These are phyloP conservation scores for Lasaia peninsularis DNA, from an alignment of 1,140 invertebrate genomes.

Conservation along the genomic window DNA sequence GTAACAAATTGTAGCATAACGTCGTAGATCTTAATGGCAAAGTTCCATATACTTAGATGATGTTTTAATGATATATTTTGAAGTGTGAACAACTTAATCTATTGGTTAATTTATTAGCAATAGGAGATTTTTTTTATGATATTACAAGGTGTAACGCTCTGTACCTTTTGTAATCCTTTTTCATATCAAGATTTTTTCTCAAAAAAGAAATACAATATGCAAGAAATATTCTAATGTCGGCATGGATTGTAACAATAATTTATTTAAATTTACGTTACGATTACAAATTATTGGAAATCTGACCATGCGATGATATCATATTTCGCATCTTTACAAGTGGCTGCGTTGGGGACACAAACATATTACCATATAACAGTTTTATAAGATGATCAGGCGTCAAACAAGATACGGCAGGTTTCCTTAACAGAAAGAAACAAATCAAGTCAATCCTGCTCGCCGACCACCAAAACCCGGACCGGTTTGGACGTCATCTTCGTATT, in stretches of 20 bases:
- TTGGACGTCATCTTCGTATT: conserved; percentile 1
- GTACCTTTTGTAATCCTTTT: no score
- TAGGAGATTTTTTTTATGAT: no score
- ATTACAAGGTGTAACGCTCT: no score
- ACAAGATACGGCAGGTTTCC: not conserved
- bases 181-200: no score
- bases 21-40: not conserved
- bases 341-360: not conserved
- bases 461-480: conserved; percentile 1
- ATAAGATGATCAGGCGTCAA: not conserved
- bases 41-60: not conserved
- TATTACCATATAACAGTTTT: conserved; percentile 3
- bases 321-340: not conserved
- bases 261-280: no score
- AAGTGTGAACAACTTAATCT: not conserved
- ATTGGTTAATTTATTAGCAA: not conserved
- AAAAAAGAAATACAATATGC: no score
- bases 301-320: not conserved
- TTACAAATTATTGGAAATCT: no score
- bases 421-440: conserved; percentile 4
- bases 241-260: no score
- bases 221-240: no score
- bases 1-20: conserved; percentile 4
- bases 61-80: not conserved
- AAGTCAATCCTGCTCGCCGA: conserved; percentile 7